Percentiles rank a stretch among this genome's conserved stretches.
Conservation (phyloP, 2,797 vertebrate genomes). For the Malacoctenus gilli region DNA sequence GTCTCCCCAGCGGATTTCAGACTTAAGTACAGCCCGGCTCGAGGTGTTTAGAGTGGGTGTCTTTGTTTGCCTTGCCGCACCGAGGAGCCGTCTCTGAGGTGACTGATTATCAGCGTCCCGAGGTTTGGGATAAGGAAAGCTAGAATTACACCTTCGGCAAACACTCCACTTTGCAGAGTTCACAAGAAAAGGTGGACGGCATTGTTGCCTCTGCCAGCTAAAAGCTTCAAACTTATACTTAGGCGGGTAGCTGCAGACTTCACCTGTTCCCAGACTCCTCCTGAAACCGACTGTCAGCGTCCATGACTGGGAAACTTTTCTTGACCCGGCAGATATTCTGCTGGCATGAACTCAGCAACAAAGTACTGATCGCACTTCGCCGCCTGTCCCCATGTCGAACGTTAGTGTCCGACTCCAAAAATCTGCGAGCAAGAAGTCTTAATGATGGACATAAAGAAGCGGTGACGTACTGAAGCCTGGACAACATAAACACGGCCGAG, state of each 20-base stretch:
- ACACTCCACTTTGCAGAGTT: constrained; percentile 62
- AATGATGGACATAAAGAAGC: constrained; percentile 28
- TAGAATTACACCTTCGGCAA: constrained; percentile 78
- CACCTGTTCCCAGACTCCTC: constrained; percentile 13
- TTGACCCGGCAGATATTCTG: constrained; percentile 14
- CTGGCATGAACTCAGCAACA: constrained; percentile 24
- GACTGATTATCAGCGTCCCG: constrained; percentile 74
- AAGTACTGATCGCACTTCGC: too few relatives aligned
- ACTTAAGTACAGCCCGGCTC: constrained; percentile 32
- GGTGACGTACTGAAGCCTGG: constrained; percentile 42
- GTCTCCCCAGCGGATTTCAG: constrained; percentile 45
- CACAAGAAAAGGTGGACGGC: constrained; percentile 42
- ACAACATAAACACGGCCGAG: constrained; percentile 48
- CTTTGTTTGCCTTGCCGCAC: constrained; percentile 78
- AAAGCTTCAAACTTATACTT: constrained; percentile 27
- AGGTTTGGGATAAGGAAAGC: constrained; percentile 58
- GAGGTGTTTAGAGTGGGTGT: constrained; percentile 65
- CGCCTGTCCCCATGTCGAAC: too few relatives aligned
- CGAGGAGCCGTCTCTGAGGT: constrained; percentile 54
- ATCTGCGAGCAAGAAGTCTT: constrained; percentile 12
- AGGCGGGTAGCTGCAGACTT: constrained; percentile 1
- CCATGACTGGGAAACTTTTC: not conserved
- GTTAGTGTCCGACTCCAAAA: too few relatives aligned
- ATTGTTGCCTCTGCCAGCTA: constrained; percentile 31
- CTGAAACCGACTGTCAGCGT: constrained; percentile 33